Conservation (phyloP, 1,140 invertebrate genomes). For the Bicyclus anynana region DNA sequence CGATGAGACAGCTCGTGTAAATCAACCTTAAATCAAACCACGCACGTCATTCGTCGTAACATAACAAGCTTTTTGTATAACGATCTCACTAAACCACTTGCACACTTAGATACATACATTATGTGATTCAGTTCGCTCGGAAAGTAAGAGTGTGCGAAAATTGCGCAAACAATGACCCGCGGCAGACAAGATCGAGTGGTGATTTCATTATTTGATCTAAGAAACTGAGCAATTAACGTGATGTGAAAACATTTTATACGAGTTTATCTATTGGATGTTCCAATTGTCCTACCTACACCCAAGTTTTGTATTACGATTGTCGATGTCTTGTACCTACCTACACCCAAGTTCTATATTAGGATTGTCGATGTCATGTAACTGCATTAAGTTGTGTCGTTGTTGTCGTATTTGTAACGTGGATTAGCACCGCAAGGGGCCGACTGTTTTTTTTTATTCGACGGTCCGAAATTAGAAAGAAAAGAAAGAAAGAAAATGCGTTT, state of each 20-base stretch:
- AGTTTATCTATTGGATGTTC: not conserved
- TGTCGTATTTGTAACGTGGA: too few relatives aligned
- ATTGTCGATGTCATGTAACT: too few relatives aligned
- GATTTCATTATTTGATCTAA: slow-evolving; percentile 19
- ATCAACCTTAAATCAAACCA: not conserved
- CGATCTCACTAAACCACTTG: not conserved
- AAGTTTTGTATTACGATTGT: too few relatives aligned
- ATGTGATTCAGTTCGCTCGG: slow-evolving; percentile 13
- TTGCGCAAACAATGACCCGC: slow-evolving; percentile 24
- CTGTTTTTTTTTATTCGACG: too few relatives aligned
- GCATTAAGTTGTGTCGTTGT: too few relatives aligned
- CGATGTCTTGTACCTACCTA: too few relatives aligned
- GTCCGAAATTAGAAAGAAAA: too few relatives aligned
- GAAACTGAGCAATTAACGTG: not conserved
- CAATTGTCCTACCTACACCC: not conserved
- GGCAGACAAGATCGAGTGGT: slow-evolving; percentile 18
- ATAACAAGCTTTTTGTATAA: slow-evolving; percentile 5
- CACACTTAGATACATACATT: slow-evolving; percentile 5
- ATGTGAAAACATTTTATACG: not conserved
- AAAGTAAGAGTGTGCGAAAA: slow-evolving; percentile 34
- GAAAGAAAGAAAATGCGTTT: too few relatives aligned
- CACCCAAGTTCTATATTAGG: too few relatives aligned
- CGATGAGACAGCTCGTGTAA: too few relatives aligned
- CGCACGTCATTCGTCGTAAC: not conserved
- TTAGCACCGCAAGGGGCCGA: too few relatives aligned